Evolutionary conservation across 2,113 vertebrate genomes (phyloP).

Genomic region (Calyptomena viridis): DNA sequence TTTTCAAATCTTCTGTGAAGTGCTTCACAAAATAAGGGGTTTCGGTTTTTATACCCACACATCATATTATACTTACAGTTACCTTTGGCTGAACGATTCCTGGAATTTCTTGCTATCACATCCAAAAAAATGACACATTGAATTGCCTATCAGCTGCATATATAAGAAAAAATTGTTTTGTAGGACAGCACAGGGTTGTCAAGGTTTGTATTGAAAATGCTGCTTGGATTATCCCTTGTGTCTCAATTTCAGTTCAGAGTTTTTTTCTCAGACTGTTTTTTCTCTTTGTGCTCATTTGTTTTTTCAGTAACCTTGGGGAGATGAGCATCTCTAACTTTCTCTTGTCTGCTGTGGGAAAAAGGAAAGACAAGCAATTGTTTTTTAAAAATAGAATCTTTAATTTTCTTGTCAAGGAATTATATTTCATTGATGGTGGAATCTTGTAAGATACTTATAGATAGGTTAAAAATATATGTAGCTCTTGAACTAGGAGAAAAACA

Average conservation of each 20-base stretch:
- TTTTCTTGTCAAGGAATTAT: background rate
- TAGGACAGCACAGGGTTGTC: background rate
- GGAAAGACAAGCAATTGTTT: background rate
- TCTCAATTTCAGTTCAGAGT: background rate
- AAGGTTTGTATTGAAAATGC: background rate
- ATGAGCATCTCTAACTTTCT: background rate
- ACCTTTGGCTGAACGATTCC: constrained; percentile 59
- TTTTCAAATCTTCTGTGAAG: constrained; percentile 54
- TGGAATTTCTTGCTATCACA: constrained; percentile 50
- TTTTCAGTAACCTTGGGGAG: background rate
- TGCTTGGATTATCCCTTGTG: background rate
- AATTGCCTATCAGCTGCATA: constrained; percentile 29
- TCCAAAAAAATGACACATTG: constrained; percentile 60
- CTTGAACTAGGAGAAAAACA: background rate
- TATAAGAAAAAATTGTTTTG: constrained; percentile 1
- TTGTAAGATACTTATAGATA: background rate
- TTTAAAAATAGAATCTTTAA: background rate
- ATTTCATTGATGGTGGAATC: background rate
- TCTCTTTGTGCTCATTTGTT: background rate
- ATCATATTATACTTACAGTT: constrained; percentile 51
- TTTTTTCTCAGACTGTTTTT: background rate
- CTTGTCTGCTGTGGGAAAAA: background rate
- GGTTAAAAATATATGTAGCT: background rate
- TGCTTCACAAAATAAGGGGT: constrained; percentile 26
- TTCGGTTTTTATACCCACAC: constrained; percentile 57